These are phyloP conservation scores for Cottus gobio DNA, from an alignment of 2,113 vertebrate genomes.

Conservation along the genomic window DNA sequence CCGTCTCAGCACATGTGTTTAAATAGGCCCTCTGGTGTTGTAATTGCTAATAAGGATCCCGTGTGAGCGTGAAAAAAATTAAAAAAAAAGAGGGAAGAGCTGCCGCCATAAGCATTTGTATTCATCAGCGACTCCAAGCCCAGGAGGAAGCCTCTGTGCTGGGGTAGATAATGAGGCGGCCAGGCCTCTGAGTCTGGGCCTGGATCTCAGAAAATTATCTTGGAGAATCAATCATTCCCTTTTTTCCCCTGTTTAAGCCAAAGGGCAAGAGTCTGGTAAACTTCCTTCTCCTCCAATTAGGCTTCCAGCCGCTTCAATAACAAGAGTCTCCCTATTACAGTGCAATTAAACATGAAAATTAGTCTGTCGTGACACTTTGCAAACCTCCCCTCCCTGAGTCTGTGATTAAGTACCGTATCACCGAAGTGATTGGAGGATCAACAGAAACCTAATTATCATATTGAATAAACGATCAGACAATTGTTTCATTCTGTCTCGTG, in stretches of 20 bases:
- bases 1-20: conserved; percentile 50
- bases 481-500: too few species aligned
- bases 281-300: conserved; percentile 35
- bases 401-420: neutral
- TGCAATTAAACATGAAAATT: conserved; percentile 30
- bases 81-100: conserved; percentile 11
- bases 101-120: conserved; percentile 42
- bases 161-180: conserved; percentile 45
- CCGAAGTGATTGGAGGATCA: neutral
- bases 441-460: neutral
- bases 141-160: conserved; percentile 42
- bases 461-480: too few species aligned
- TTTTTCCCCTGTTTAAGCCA: conserved; percentile 7
- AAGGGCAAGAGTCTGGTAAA: conserved; percentile 19
- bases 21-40: conserved; percentile 54
- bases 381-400: neutral
- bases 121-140: conserved; percentile 21
- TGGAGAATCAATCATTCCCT: conserved; percentile 13
- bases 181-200: conserved; percentile 16
- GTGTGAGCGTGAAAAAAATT: conserved; percentile 7
- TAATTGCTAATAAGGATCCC: conserved; percentile 63
- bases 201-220: neutral
- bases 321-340: conserved; percentile 14
- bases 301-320: conserved; percentile 34
- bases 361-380: neutral